These are phyloP conservation scores for Tinea trinotella DNA, from an alignment of 2,888 invertebrate genomes.

Conservation along the genomic window DNA sequence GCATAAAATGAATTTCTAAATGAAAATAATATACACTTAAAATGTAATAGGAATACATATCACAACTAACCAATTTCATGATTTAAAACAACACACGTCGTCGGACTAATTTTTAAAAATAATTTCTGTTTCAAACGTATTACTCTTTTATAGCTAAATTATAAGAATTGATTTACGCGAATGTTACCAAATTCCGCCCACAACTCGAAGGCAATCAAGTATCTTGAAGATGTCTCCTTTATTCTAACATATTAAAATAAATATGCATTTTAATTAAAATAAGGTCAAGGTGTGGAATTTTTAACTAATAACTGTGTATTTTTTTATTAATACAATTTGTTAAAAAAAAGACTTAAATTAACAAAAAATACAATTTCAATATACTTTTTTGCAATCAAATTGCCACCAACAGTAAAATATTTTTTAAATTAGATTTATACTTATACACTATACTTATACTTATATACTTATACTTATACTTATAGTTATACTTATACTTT, in stretches of 20 bases:
- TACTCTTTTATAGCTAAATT: conserved; percentile 1
- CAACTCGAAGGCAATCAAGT: conserved; percentile 6
- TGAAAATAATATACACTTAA: neutral
- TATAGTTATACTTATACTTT: too few species aligned
- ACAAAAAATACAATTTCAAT: too few species aligned
- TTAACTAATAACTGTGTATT: too few species aligned
- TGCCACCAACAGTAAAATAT: too few species aligned
- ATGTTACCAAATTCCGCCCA: conserved; percentile 1
- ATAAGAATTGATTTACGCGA: conserved; percentile 1
- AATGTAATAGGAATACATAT: neutral
- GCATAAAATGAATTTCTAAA: too few species aligned
- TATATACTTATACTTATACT: too few species aligned
- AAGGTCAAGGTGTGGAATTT: neutral
- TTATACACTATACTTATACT: too few species aligned
- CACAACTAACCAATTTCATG: conserved; percentile 9
- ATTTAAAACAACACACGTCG: neutral
- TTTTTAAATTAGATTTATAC: too few species aligned
- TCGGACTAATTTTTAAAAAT: neutral
- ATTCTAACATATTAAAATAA: neutral
- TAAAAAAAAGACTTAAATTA: too few species aligned
- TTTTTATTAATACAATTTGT: too few species aligned
- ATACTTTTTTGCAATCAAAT: too few species aligned
- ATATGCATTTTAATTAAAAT: neutral
- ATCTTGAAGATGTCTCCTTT: neutral
- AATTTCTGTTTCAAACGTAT: neutral